These are phyloP conservation scores for Polydrusus cervinus DNA, from an alignment of 2,888 invertebrate genomes.

Conservation along the genomic window DNA sequence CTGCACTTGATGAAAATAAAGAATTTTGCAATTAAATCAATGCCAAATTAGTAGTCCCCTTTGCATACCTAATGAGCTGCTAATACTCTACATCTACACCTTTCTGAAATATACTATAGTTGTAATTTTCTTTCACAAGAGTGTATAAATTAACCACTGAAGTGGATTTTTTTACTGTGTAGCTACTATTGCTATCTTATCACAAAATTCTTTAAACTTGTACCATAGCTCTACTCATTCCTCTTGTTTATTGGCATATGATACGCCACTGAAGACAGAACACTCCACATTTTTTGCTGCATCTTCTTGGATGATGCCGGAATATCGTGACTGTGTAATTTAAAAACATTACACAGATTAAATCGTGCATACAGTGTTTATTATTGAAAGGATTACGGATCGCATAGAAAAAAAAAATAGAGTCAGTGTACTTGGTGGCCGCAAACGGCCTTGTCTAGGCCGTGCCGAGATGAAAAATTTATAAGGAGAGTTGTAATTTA, in stretches of 20 bases:
- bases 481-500: slow-evolving; percentile 32
- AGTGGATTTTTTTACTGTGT: no score
- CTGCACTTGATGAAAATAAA: no score
- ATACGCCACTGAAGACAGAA: background rate
- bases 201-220: background rate
- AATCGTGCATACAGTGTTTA: slow-evolving; percentile 45
- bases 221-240: no score
- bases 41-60: no score
- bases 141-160: no score
- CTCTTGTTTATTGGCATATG: no score
- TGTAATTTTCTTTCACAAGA: no score
- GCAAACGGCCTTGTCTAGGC: slow-evolving; percentile 45
- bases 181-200: no score
- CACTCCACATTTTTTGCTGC: background rate
- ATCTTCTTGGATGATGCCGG: slow-evolving; percentile 15
- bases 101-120: no score
- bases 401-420: slow-evolving; percentile 26
- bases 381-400: slow-evolving; percentile 39
- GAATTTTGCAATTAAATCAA: no score
- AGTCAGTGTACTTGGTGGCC: slow-evolving; percentile 34
- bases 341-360: slow-evolving; percentile 35
- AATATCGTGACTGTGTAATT: slow-evolving; percentile 34
- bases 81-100: no score
- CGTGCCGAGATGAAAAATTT: slow-evolving; percentile 33
- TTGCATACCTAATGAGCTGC: no score